A percentile compares a stretch with the other conserved stretches of the same genome.
These are phyloP conservation scores for Drosophila hawaiiensis DNA, from an alignment of 2,888 invertebrate genomes.

Conservation along the genomic window DNA sequence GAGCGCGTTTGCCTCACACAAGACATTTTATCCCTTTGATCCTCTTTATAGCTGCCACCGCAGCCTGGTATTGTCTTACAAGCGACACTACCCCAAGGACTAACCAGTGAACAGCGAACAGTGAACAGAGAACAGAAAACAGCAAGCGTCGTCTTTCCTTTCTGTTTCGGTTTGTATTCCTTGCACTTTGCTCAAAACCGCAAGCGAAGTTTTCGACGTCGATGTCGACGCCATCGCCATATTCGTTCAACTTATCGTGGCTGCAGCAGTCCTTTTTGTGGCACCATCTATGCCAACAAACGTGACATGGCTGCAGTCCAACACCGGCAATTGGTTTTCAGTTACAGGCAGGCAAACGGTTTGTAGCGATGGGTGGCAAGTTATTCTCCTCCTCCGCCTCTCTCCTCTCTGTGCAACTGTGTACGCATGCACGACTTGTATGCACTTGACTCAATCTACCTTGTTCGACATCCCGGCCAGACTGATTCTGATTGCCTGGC, in stretches of 20 bases:
- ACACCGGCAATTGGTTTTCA: conserved; percentile 68
- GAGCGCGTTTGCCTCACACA: conserved; percentile 4
- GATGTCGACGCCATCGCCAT: conserved; percentile 30
- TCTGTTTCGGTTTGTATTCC: not conserved
- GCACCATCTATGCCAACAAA: conserved; percentile 32
- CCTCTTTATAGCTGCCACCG: conserved; percentile 68
- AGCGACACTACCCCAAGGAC: conserved; percentile 11
- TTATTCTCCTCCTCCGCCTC: not conserved
- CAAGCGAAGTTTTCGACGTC: conserved; percentile 34
- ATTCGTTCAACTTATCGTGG: conserved; percentile 24
- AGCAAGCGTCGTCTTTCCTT: not conserved
- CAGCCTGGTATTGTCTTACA: conserved; percentile 73
- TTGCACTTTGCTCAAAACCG: conserved; percentile 33
- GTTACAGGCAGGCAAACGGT: conserved; percentile 47
- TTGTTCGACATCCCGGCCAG: conserved; percentile 19
- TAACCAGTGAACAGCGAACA: not conserved
- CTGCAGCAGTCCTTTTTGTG: not conserved
- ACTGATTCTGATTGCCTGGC: conserved; percentile 12
- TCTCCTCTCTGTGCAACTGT: not conserved
- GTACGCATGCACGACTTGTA: conserved; percentile 9
- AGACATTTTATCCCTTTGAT: conserved; percentile 72
- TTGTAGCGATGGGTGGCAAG: not conserved
- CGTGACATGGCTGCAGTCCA: conserved; percentile 66
- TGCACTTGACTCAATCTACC: conserved; percentile 45
- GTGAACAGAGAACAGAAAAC: not conserved